Base-by-base conservation (phyloP, 2,113 vertebrate species). In the Scomber japonicus region DNA sequence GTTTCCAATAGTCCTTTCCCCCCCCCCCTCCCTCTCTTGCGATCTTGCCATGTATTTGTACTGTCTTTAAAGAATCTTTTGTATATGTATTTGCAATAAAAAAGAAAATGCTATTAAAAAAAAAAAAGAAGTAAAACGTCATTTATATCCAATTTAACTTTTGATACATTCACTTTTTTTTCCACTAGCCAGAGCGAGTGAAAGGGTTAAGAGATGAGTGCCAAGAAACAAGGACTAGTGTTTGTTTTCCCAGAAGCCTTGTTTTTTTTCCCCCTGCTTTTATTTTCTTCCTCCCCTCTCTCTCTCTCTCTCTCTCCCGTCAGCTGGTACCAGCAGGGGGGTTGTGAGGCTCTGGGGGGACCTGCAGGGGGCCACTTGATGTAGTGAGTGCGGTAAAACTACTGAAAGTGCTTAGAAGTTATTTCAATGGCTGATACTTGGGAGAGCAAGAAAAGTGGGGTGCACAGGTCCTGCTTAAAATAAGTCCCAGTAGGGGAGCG, bases 21-120 rank as follows among this genome's bases (percentile, higher is more conserved):
- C 91, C 63, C 92, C 53, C 9, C 35, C 35, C 3, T 27, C 81
- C 71, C 51, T 40, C 92, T 94, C 82, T 95, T 95, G 91, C 94
- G 93, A 96, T 87, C 78, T 79, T 87, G 92, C 93, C 88, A 91
- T 95, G 86, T 93, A 95, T 95, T 94, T 94, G 91, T 95, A 95
- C 92, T 91, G 92, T 95, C 93, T 95, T 94, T 90, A 81, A 95
- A 96, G 94, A 96, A 95, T 92, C 93, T 95, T 97, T 97, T 98
- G 95, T 97, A 97, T 97, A 91, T 96, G 96, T 97, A 96, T 98
- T 98, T 98, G 96, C 96, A 97, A 97, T 97, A 97, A 97, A 93
- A 97, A 54, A 95, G 15, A 61, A 72, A 71, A 59, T 40, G n/a
- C 30, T 54, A 40, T 40, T 21, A 45, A 72, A 72, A 55, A 19